Conservation (phyloP, 1,140 invertebrate genomes). For the Lithobius niger region DNA sequence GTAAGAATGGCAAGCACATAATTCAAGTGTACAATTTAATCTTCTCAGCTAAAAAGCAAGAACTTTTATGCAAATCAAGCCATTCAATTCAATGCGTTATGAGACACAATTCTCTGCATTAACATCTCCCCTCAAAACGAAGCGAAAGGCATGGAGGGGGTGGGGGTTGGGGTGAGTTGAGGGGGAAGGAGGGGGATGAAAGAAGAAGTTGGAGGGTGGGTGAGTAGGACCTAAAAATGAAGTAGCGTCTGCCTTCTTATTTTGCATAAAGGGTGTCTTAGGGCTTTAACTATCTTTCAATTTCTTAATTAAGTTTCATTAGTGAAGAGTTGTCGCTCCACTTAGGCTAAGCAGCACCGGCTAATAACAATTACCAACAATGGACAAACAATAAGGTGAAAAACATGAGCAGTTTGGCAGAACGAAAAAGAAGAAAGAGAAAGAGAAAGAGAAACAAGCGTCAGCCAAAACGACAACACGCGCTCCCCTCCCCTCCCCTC, state of each 20-base stretch:
- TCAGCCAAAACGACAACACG: no score
- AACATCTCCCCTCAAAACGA: neutral
- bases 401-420: no score
- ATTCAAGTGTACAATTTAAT: conserved; percentile 5
- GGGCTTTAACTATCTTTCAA: conserved; percentile 4
- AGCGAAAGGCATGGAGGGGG: neutral
- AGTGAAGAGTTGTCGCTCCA: conserved; percentile 1
- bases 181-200: no score
- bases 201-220: no score
- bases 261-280: conserved; percentile 1
- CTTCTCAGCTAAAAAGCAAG: neutral
- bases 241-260: no score
- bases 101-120: neutral
- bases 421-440: no score
- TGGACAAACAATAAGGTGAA: neutral
- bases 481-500: no score
- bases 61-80: conserved; percentile 4
- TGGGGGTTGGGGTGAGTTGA: neutral
- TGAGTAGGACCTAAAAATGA: no score
- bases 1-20: conserved; percentile 2
- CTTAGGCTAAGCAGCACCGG: neutral
- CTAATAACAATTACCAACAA: neutral
- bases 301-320: conserved; percentile 8
- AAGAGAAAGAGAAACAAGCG: no score
- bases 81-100: conserved; percentile 2